A percentile compares a stretch with the other conserved stretches of the same genome.
Conservation (phyloP, 2,888 invertebrate genomes). For the Priocnemis perturbator region DNA sequence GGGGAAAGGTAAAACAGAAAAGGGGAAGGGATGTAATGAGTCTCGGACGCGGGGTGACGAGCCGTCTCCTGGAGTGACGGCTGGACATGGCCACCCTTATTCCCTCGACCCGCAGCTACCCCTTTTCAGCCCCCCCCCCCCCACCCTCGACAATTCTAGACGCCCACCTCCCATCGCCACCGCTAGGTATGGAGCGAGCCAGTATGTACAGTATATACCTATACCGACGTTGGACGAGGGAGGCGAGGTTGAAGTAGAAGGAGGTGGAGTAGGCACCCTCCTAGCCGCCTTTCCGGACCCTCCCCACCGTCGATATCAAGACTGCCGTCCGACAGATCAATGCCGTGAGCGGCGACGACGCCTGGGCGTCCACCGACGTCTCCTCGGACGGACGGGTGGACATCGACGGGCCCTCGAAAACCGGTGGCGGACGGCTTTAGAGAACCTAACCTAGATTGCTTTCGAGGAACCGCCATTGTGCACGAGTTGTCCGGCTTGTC, state of each 20-base stretch:
- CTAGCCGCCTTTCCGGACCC: constrained; percentile 56
- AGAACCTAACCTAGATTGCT: constrained; percentile 37
- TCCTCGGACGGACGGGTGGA: constrained; percentile 62
- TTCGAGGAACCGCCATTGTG: constrained; percentile 32
- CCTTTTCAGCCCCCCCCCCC: constrained; percentile 34
- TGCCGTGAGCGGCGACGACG: constrained; percentile 73
- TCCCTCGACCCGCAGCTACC: constrained; percentile 22
- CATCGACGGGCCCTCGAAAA: constrained; percentile 49
- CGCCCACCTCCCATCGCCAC: constrained; percentile 24
- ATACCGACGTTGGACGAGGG: constrained; percentile 11
- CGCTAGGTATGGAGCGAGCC: constrained; percentile 30
- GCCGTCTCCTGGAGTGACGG: constrained; percentile 60
- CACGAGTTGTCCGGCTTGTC: constrained; percentile 17
- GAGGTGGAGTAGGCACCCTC: constrained; percentile 42
- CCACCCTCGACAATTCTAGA: constrained; percentile 34
- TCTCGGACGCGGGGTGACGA: constrained; percentile 61
- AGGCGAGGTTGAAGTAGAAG: neutral
- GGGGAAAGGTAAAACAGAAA: constrained; percentile 26
- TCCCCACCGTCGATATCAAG: constrained; percentile 71
- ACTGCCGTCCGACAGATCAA: constrained; percentile 74
- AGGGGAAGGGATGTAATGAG: constrained; percentile 55
- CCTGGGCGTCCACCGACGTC: constrained; percentile 69
- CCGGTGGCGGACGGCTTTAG: constrained; percentile 31
- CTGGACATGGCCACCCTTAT: constrained; percentile 46
- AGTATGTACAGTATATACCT: constrained; percentile 35